Conservation (phyloP, 2,888 invertebrate genomes). For the Sphinx pinastri region DNA sequence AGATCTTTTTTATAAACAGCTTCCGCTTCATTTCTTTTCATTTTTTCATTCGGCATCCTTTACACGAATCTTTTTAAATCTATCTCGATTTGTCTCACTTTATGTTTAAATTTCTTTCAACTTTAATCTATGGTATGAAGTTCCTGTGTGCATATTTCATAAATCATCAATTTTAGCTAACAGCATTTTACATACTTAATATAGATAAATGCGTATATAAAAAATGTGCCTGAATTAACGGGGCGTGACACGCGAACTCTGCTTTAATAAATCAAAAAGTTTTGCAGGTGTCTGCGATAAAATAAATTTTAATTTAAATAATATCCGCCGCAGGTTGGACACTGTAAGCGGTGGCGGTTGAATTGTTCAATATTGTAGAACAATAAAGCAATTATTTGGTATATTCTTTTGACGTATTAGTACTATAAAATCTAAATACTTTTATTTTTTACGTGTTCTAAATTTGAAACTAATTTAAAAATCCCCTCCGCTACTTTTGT, state of each 20-base stretch:
- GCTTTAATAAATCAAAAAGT: constrained; percentile 53
- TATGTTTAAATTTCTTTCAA: constrained; percentile 13
- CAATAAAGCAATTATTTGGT: too few species aligned
- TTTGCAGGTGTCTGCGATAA: constrained; percentile 40
- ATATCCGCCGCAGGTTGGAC: constrained; percentile 37
- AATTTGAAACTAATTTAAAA: too few species aligned
- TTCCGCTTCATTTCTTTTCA: constrained; percentile 17
- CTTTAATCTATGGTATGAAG: neutral
- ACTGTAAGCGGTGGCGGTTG: constrained; percentile 22
- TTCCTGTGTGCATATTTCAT: neutral
- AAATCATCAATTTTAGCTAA: constrained; percentile 15
- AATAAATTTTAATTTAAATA: constrained; percentile 49
- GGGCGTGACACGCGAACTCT: constrained; percentile 43
- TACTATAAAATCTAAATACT: too few species aligned
- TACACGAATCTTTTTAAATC: constrained; percentile 16
- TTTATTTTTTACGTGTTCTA: too few species aligned
- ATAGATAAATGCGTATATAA: constrained; percentile 33
- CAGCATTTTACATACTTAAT: constrained; percentile 28
- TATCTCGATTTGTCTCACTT: constrained; percentile 17
- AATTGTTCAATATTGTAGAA: constrained; percentile 1
- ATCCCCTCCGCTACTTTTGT: too few species aligned
- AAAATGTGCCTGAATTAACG: constrained; percentile 34
- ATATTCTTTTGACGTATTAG: too few species aligned
- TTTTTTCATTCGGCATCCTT: constrained; percentile 19
- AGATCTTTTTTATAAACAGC: constrained; percentile 6